Percentiles rank a stretch among this genome's conserved stretches.
Conservation (phyloP, 1,140 invertebrate genomes). For the Calephelis nemesis region DNA sequence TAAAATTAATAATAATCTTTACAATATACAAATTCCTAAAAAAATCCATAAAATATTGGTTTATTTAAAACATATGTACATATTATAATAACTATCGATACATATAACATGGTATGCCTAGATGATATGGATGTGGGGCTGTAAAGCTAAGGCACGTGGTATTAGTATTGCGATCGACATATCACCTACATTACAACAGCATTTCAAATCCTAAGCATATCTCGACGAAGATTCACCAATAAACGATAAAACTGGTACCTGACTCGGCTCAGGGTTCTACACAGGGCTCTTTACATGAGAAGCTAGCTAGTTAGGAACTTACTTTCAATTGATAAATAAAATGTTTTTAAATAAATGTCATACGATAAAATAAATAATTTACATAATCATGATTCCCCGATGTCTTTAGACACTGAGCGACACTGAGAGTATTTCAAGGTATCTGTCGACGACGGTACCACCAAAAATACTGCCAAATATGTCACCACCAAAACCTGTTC, state of each 20-base stretch:
- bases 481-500: constrained; percentile 48
- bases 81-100: constrained; percentile 69
- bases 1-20: constrained; percentile 81
- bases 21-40: constrained; percentile 80
- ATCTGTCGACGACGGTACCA: constrained; percentile 33
- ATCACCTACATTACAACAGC: constrained; percentile 17
- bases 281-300: constrained; percentile 54
- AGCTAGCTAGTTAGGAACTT: constrained; percentile 77
- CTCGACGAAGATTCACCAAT: constrained; percentile 25
- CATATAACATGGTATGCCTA: constrained; percentile 68
- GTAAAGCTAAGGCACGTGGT: constrained; percentile 72
- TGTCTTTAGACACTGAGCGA: constrained; percentile 44
- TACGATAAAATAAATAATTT: constrained; percentile 71
- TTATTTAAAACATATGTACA: constrained; percentile 79
- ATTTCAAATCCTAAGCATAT: constrained; percentile 31
- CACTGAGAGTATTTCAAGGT: constrained; percentile 63
- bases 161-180: constrained; percentile 49
- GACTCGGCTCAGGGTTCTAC: constrained; percentile 31
- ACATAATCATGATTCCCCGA: constrained; percentile 53
- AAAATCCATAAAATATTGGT: constrained; percentile 79
- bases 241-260: constrained; percentile 21
- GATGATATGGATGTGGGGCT: constrained; percentile 69
- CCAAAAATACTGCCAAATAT: constrained; percentile 67
- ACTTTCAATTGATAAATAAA: constrained; percentile 70
- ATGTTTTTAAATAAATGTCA: constrained; percentile 42